Conservation (phyloP, 2,113 vertebrate species). For the Podarcis muralis region DNA sequence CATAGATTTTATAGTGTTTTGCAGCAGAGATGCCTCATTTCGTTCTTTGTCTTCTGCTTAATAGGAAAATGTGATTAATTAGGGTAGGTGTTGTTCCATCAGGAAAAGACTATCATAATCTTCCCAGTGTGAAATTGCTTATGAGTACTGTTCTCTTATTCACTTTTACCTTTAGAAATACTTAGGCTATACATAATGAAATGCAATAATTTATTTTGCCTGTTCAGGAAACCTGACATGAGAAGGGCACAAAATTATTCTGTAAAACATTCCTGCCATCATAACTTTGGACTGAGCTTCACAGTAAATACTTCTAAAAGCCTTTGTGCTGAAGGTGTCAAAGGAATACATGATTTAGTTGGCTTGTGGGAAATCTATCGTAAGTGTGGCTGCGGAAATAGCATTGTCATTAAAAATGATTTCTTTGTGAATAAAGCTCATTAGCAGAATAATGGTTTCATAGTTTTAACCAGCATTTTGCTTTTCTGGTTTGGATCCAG, state of each 20-base stretch:
- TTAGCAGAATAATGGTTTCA: neutral
- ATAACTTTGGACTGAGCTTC: conserved; percentile 11
- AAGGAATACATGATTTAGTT: neutral
- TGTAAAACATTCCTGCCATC: neutral
- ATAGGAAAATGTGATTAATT: neutral
- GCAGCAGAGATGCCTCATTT: neutral
- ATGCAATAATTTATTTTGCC: conserved; percentile 18
- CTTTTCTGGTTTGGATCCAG: neutral
- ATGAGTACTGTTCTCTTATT: neutral
- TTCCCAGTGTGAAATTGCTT: conserved; percentile 15
- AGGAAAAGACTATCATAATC: neutral
- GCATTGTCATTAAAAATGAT: too few species aligned
- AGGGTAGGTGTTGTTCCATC: neutral
- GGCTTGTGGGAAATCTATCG: neutral
- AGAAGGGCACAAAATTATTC: conserved; percentile 4
- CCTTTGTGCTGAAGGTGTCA: neutral
- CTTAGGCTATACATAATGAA: conserved; percentile 18
- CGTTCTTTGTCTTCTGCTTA: neutral
- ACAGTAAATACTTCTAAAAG: conserved; percentile 22
- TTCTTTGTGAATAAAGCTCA: neutral
- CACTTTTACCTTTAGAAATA: conserved; percentile 11
- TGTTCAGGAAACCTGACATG: neutral
- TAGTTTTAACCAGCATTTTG: rapidly evolving
- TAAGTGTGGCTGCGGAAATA: neutral
- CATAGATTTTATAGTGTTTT: neutral